Evolutionary conservation across 2,113 vertebrate genomes (phyloP).

Genomic region (Columba janthina): DNA sequence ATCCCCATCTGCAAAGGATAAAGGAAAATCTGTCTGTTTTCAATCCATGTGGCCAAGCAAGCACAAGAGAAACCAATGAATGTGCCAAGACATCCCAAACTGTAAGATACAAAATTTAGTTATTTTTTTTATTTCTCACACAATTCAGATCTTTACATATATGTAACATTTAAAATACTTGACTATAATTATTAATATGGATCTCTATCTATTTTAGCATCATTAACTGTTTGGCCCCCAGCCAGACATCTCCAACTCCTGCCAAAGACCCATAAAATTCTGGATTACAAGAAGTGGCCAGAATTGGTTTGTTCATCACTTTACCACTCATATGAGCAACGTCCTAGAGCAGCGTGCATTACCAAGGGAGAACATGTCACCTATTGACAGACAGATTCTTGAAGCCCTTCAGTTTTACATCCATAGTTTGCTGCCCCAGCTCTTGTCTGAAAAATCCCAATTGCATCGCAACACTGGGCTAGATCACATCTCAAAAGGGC

Average conservation of each 20-base stretch:
- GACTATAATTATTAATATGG: not conserved
- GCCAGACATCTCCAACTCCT: not conserved
- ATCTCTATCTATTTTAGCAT: not conserved
- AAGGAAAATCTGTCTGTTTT: not conserved
- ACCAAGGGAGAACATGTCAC: not conserved
- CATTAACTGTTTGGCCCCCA: not conserved
- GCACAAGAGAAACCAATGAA: not conserved
- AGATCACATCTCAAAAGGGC: not conserved
- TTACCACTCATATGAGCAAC: accelerated
- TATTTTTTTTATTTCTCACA: not conserved
- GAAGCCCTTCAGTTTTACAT: not conserved
- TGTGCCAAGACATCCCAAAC: not conserved
- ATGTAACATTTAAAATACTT: not conserved
- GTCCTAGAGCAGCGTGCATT: accelerated
- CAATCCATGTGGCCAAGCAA: not conserved
- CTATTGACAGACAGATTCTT: not conserved
- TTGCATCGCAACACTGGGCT: not conserved
- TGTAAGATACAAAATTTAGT: not conserved
- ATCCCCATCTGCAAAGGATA: not conserved
- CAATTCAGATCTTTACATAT: not conserved
- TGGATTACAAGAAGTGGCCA: not conserved
- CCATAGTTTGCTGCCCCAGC: not conserved
- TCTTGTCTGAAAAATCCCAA: not conserved
- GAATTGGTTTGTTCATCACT: not conserved
- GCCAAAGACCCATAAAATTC: not conserved